Base-by-base conservation (phyloP, 2,888 invertebrate genomes). In the Sarcophaga carnaria region DNA sequence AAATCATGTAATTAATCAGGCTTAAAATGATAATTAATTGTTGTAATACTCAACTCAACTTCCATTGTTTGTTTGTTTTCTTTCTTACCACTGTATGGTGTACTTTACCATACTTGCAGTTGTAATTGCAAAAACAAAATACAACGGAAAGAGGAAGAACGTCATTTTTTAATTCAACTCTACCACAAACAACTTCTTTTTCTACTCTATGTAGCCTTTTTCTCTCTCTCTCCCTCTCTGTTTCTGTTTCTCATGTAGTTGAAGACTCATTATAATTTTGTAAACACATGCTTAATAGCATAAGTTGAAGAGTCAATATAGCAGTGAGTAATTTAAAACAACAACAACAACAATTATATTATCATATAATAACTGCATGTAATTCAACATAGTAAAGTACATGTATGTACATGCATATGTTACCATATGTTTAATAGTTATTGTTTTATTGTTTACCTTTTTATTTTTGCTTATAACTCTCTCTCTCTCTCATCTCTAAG, bases 81-180 rank as follows among this genome's bases (percentile, higher is more conserved):
- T 37, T 10, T 37, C 8, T 37, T 37, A 37, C 8, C 37, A 37
- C 37, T 37, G 37, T 37, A 37, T 10, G 37, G 37, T 37, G 37
- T 37, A 37, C 37, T 37, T 37, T 37, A 37, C 37, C 37, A 8
- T 10, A 37, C 37, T 37, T 37, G 37, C 37, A 4, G 54, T 54
- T 54, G 5, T 54, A 54, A 17, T 54, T 54, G 22, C 27, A 67
- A 47, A 47, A 27, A 62, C 17, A 62, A 49, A 69, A 74, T 25
- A 27, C 77, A 81, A 84, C 87, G 87, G 84, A 87, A 87, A 84
- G 79, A 84, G 87, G 87, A 87, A 87, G 81, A 84, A 76, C 78
- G 47, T 76, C 62, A 72, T 75, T 79, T 70, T 25, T 25, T 22
- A 11, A 37, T 66, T n/a, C 47, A 64, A 70, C 47, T 63, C 69